Percentiles rank a stretch among this genome's conserved stretches.
Conservation (phyloP, 2,888 invertebrate genomes). For the Aphidoletes aphidimyza region DNA sequence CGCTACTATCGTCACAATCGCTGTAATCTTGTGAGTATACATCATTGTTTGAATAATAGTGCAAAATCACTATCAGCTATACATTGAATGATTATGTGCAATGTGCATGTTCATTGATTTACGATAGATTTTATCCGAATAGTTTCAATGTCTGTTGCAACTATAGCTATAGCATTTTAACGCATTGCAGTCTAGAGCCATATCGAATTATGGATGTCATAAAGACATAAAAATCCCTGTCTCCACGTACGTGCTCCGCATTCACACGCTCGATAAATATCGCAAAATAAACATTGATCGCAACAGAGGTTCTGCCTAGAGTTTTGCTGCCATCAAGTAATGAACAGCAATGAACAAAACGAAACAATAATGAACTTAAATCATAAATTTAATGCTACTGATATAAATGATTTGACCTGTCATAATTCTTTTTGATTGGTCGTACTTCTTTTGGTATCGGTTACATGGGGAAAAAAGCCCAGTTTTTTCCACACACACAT, state of each 20-base stretch:
- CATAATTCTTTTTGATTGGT: neutral
- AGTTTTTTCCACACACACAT: too few species aligned
- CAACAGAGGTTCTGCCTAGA: too few species aligned
- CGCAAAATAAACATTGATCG: too few species aligned
- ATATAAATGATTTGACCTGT: neutral
- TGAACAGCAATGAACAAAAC: neutral
- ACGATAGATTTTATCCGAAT: conserved; percentile 8
- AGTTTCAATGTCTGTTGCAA: neutral
- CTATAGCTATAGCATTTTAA: neutral
- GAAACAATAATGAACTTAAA: too few species aligned
- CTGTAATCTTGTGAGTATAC: neutral
- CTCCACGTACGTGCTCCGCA: neutral
- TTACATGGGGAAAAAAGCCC: neutral
- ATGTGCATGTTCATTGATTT: conserved; percentile 20
- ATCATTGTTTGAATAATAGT: neutral
- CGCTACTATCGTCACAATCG: neutral
- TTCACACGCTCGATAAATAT: neutral
- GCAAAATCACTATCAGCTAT: conserved; percentile 14
- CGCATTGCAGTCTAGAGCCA: conserved; percentile 1
- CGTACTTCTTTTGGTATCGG: neutral
- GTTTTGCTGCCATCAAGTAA: neutral
- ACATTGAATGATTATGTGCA: conserved; percentile 1
- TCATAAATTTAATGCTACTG: too few species aligned
- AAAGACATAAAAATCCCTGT: neutral
- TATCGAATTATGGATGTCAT: neutral